Evolutionary conservation across 2,888 invertebrate genomes (phyloP), one percentile per base, ranked within the genome.

Genomic region (Protophormia terraenovae): DNA sequence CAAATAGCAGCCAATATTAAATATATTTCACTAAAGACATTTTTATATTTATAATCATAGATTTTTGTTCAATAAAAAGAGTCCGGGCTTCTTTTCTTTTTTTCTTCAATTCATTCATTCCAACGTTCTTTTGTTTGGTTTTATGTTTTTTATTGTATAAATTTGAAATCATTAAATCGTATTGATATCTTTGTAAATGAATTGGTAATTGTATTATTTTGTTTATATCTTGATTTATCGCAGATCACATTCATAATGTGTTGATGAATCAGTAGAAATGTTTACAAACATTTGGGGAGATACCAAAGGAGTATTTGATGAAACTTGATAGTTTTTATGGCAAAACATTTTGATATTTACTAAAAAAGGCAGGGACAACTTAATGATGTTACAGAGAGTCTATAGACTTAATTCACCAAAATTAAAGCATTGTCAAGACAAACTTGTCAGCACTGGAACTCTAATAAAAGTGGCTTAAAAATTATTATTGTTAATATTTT

Each of bases 131-230:
- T 66, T 35, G 4, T 29, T 19, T 16, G 4, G 12, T 24, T 16
- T 71, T 35, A 27, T 53, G 24, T n/a, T n/a, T 7, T 3, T 16
- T 47, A n/a, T 53, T 55, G 41, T 55, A 55, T 55, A 41, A 38
- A 38, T 66, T 76, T 38, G 24, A 76, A 27, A 76, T 66, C 27
- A 55, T 66, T 76, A 53, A 38, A 38, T 55, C 53, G 19, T 64
- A 76, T 64, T 64, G 64, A 64, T 66, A 41, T 38, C 8, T 38
- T 66, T 29, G 19, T 64, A 76, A 76, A 64, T 41, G 32, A 38
- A 55, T 16, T 55, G 55, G 27, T 38, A 53, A 64, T 76, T 66
- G 76, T 64, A 76, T 38, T 27, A 41, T 10, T 76, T 66, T 66
- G 35, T 53, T 27, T 41, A 62, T 22, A n/a, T 38, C 22, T 35